phyloP scores from a whole-genome alignment of 2,888 invertebrate species.

The Callyntrura sp. region DNA sequence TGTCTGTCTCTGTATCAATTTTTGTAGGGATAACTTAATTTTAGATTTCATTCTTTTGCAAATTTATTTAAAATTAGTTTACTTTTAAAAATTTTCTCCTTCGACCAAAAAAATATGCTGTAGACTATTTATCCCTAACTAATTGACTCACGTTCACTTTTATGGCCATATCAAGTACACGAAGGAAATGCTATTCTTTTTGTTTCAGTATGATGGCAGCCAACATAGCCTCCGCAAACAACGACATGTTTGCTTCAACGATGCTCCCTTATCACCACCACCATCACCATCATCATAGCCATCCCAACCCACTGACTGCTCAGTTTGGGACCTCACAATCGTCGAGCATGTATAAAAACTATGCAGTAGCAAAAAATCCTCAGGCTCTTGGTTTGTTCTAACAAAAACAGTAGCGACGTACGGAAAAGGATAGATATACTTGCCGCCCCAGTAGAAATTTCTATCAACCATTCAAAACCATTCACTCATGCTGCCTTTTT shows the following conservation, averaged over 20 bases:
- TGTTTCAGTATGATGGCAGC: slow-evolving; percentile 82
- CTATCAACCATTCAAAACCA: slow-evolving; percentile 7
- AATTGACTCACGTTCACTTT: too few relatives aligned
- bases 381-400: slow-evolving; percentile 81
- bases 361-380: slow-evolving; percentile 81
- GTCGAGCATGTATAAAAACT: slow-evolving; percentile 81
- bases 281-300: slow-evolving; percentile 78
- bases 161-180: too few relatives aligned
- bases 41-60: too few relatives aligned
- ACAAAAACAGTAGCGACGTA: slow-evolving; percentile 9
- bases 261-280: slow-evolving; percentile 81
- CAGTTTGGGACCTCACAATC: slow-evolving; percentile 79
- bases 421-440: not conserved
- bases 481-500: slow-evolving; percentile 16
- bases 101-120: too few relatives aligned
- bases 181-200: not conserved
- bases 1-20: too few relatives aligned
- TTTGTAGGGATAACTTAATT: too few relatives aligned
- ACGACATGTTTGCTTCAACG: slow-evolving; percentile 81
- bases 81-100: not conserved
- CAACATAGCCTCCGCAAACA: slow-evolving; percentile 79
- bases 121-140: too few relatives aligned
- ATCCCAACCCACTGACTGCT: slow-evolving; percentile 76
- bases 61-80: too few relatives aligned
- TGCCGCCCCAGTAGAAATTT: slow-evolving; percentile 16